These are phyloP conservation scores for Mormoops blainvillei DNA, from an alignment of 2,113 vertebrate species.

Conservation along the genomic window DNA sequence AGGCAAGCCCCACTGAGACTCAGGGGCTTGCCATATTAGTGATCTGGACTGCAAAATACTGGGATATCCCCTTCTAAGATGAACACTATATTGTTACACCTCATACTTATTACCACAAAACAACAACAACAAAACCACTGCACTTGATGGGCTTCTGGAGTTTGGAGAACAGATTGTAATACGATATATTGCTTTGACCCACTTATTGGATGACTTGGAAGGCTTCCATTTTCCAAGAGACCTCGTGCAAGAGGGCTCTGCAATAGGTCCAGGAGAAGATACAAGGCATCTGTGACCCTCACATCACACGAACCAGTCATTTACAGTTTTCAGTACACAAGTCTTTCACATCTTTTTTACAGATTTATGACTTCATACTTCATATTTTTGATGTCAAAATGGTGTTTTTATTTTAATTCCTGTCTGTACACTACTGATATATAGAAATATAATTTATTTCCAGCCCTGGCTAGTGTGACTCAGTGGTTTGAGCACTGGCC, in stretches of 20 bases:
- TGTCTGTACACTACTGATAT: background rate
- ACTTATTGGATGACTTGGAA: background rate
- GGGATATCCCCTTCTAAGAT: background rate
- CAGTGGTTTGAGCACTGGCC: no score
- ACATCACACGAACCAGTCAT: background rate
- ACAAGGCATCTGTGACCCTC: background rate
- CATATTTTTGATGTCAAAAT: background rate
- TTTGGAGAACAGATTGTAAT: background rate
- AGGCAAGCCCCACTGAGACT: background rate
- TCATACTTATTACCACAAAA: background rate
- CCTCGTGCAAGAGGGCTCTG: background rate
- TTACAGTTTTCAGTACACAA: background rate
- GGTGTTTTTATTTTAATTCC: background rate
- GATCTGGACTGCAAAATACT: background rate
- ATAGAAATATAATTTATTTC: constrained; percentile 8
- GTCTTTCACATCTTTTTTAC: background rate
- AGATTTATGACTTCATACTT: background rate
- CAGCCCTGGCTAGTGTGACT: no score
- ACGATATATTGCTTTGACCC: background rate
- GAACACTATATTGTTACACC: background rate
- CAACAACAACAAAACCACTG: background rate
- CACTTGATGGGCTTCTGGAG: background rate
- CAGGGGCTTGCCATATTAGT: background rate
- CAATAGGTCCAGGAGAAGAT: background rate
- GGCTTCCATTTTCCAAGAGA: background rate